These are phyloP conservation scores for Nomada hirtipes DNA, from an alignment of 2,888 invertebrate genomes.

Conservation along the genomic window DNA sequence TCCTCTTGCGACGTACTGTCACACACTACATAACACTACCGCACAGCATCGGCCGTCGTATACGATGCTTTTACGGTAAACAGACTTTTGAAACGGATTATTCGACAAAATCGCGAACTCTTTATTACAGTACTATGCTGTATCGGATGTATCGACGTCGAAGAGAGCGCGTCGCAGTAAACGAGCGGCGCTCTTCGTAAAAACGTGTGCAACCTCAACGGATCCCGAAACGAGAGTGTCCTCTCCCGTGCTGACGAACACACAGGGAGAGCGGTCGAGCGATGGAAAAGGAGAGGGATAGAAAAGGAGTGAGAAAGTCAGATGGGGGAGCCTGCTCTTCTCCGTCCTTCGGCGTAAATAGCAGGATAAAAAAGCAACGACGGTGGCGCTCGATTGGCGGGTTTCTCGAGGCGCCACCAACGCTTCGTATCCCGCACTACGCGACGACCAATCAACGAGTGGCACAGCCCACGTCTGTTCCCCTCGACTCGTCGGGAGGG, in stretches of 20 bases:
- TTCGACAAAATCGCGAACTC: constrained; percentile 15
- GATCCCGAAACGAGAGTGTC: constrained; percentile 83
- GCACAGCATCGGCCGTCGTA: constrained; percentile 55
- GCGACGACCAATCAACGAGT: constrained; percentile 71
- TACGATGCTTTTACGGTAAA: constrained; percentile 53
- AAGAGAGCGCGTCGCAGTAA: constrained; percentile 54
- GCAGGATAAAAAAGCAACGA: constrained; percentile 77
- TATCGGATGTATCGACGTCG: constrained; percentile 30
- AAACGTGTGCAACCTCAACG: constrained; percentile 80
- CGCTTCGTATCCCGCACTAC: constrained; percentile 67
- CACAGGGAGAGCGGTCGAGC: constrained; percentile 64
- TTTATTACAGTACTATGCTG: constrained; percentile 2
- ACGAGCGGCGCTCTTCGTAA: constrained; percentile 60
- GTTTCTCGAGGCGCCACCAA: constrained; percentile 65
- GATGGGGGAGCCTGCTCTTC: constrained; percentile 69
- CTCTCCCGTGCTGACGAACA: constrained; percentile 75
- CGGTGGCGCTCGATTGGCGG: constrained; percentile 72
- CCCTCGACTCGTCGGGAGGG: constrained; percentile 71
- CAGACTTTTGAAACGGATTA: constrained; percentile 30
- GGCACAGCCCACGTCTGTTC: constrained; percentile 75
- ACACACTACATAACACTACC: constrained; percentile 70
- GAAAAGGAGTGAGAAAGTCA: constrained; percentile 67
- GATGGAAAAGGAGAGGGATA: constrained; percentile 65
- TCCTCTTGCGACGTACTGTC: constrained; percentile 79
- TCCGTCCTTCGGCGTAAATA: constrained; percentile 78